A percentile compares a stretch with the other conserved stretches of the same genome.
Evolutionary conservation across 2,888 invertebrate genomes (phyloP).

Genomic region (Dromius quadrimaculatus): DNA sequence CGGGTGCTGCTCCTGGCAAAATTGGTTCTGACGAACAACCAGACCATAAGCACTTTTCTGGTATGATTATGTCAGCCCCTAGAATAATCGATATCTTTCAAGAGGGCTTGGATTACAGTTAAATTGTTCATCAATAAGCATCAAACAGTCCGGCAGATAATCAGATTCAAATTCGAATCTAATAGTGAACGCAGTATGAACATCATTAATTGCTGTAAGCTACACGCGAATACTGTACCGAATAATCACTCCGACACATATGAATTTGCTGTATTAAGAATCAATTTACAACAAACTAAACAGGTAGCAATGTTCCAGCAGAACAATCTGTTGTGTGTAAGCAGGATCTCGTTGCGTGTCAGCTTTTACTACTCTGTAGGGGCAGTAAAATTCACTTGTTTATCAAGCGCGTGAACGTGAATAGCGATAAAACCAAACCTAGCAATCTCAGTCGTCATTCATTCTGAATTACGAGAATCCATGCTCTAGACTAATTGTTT

Average conservation of each 20-base stretch:
- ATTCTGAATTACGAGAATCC: slow-evolving; percentile 18
- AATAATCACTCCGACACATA: too few species aligned
- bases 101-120: too few species aligned
- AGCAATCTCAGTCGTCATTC: slow-evolving; percentile 30
- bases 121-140: too few species aligned
- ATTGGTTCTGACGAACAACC: too few species aligned
- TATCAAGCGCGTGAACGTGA: slow-evolving; percentile 25
- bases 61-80: too few species aligned
- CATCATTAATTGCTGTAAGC: slow-evolving; percentile 2
- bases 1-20: too few species aligned
- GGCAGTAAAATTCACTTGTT: slow-evolving; percentile 36
- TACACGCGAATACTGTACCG: slow-evolving; percentile 6
- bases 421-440: slow-evolving; percentile 16
- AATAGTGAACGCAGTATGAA: slow-evolving; percentile 24
- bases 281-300: slow-evolving; percentile 18
- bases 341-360: slow-evolving; percentile 2
- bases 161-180: slow-evolving; percentile 1
- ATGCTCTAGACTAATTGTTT: slow-evolving; percentile 26
- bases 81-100: too few species aligned
- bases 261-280: background rate
- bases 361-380: slow-evolving; percentile 4
- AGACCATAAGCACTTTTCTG: too few species aligned
- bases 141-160: background rate
- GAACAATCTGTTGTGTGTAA: background rate
- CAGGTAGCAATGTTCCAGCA: too few species aligned